Evolutionary conservation across 53 echinoderm and acorn worm genomes (phyloP), one percentile per base, ranked within the genome.

Genomic region (Holothuria scabra): DNA sequence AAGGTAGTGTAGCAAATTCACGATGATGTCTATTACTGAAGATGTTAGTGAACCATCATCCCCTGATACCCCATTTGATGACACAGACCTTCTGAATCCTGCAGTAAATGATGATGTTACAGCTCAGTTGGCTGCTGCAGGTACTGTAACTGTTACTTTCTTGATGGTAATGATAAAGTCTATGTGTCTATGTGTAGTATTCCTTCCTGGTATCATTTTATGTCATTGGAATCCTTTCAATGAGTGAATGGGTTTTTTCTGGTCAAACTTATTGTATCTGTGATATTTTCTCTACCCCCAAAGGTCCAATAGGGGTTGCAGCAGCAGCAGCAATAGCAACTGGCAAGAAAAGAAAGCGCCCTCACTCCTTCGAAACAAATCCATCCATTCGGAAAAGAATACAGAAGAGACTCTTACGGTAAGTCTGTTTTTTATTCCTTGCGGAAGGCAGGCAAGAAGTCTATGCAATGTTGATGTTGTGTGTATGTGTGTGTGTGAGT

Each of bases 241-340:
- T 44, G 44, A 44, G 44, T 44, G 18, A 52, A 8, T 16, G 18
- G 1, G 14, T 52, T 52, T 52, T 52, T 8, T n/a, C 10, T 41
- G 41, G 8, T 41, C 8, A 41, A 8, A 16, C 13, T 52, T 2
- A 52, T 52, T 52, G 18, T 18, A 52, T 52, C 18, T 16, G 1
- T 18, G 16, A 2, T 52, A 18, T 18, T 38, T 59, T 37, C 56
- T 14, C 66, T 83, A 60, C 2, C 23, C n/a, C 25, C 30, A 8
- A 61, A 97, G 97, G 97, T 80, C 91, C 97, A 31, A 95, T 97
- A 33, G 97, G 97, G 48, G 91, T 97, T 46, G 97, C 97, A 65
- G 97, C 97, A 74, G 97, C 97, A 23, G 97, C 97, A 34, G 97
- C 97, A 80, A 97, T 97, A 61, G 97, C 97, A 57, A 95, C 97